A percentile compares a stretch with the other conserved stretches of the same genome.
Evolutionary conservation across 1,140 invertebrate genomes (phyloP).

Genomic region (Brachionus rotundiformis): DNA sequence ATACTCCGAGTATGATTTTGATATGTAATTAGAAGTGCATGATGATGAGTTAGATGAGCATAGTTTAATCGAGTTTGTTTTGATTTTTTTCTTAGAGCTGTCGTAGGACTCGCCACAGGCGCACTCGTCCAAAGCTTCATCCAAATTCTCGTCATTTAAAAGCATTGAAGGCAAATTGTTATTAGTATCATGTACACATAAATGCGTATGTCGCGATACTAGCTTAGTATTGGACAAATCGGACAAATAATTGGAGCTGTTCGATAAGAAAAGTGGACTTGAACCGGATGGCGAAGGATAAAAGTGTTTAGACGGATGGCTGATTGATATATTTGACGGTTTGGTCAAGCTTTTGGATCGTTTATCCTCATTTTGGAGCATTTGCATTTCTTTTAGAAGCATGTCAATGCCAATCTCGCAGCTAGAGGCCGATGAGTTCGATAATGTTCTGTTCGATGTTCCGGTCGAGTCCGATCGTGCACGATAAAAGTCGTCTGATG

Average conservation of each 20-base stretch:
- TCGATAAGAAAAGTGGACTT: background rate
- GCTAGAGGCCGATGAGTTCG: conserved; percentile 46
- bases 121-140: background rate
- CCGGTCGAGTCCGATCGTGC: conserved; percentile 43
- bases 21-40: conserved; percentile 30
- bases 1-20: background rate
- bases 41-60: conserved; percentile 14
- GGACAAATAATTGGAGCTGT: background rate
- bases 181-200: background rate
- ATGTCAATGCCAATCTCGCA: conserved; percentile 50
- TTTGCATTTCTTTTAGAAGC: conserved; percentile 51
- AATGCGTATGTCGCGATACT: background rate
- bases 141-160: conserved; percentile 12
- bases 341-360: background rate
- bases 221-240: conserved; percentile 18
- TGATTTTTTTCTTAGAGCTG: conserved; percentile 15
- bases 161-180: conserved; percentile 15
- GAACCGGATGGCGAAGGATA: background rate
- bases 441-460: conserved; percentile 34
- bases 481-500: background rate
- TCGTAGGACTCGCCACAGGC: conserved; percentile 8
- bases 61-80: conserved; percentile 6
- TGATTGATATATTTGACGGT: background rate
- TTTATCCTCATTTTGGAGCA: background rate
- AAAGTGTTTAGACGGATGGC: background rate